Base-by-base conservation (phyloP, 2,113 vertebrate genomes). In the Sialia sialis region DNA sequence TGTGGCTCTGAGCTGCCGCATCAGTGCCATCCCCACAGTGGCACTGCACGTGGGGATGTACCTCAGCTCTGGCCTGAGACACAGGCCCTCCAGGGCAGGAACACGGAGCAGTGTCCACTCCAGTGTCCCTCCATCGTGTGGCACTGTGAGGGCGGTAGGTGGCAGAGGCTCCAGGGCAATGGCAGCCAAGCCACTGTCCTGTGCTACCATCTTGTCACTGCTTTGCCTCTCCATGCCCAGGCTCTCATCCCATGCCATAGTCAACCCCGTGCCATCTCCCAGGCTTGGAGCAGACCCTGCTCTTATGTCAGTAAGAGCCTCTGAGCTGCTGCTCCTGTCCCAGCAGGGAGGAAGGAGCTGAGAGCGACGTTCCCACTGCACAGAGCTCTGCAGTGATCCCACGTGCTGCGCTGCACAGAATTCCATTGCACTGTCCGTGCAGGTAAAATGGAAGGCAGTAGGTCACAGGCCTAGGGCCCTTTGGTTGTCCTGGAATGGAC, bases 171-270 rank as follows among this genome's bases (percentile, higher is more conserved):
- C 0, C 7, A 74, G 63, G 93, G 69, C 49, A 2, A 2, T 44
- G 84, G 87, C 87, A 83, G 89, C 87, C 30, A 0, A 11, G 73
- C 77, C 44, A 3, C 81, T 29, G 59, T 82, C 70, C 92, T 27
- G 30, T 10, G 1, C 87, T 79, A 78, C 93, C 95, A 91, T 94
- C 88, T 83, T 7, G 82, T 96, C 87, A 93, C 96, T 39, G 95
- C 96, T 97, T 97, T 86, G 93, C 94, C 96, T 78, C 55, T 97
- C 64, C 95, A 91, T 96, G 95, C 83, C 91, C 96, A 79, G 93
- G 86, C 96, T 91, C 70, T 92, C 97, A 97, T 97, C 96, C 89
- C 97, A 97, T 94, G 75, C 90, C 94, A 95, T 94, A 66, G 84
- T n/a, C 83, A 92, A 75, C 44, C 93, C 67, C 1, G 0, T 5